These are phyloP conservation scores for Scaptomyza reducta DNA, from an alignment of 2,888 invertebrate species.

Conservation along the genomic window DNA sequence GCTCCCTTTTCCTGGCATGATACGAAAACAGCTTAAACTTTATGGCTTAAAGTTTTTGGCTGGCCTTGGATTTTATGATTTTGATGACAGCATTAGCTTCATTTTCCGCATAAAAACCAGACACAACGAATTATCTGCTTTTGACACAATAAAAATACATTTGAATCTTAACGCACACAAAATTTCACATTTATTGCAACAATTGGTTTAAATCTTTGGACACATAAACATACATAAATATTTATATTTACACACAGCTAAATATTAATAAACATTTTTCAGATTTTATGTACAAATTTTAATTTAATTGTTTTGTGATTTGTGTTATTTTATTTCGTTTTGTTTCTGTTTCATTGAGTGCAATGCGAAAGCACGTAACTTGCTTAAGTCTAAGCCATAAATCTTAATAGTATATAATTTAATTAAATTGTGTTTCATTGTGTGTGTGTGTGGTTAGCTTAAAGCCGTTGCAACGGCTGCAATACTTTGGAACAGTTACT, in stretches of 20 bases:
- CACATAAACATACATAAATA: slow-evolving; percentile 20
- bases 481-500: slow-evolving; percentile 55
- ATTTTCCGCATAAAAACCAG: not conserved
- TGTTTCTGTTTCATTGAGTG: not conserved
- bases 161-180: slow-evolving; percentile 45
- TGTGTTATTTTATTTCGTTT: too few relatives aligned
- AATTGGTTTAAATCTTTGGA: slow-evolving; percentile 47
- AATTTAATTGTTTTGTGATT: slow-evolving; percentile 20
- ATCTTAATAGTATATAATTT: slow-evolving; percentile 30
- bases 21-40: slow-evolving; percentile 22
- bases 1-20: slow-evolving; percentile 42
- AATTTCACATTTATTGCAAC: slow-evolving; percentile 63
- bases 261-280: slow-evolving; percentile 44
- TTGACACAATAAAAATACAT: slow-evolving; percentile 21
- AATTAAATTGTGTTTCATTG: slow-evolving; percentile 23
- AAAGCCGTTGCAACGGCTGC: slow-evolving; percentile 68
- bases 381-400: slow-evolving; percentile 26
- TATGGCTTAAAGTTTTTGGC: slow-evolving; percentile 40
- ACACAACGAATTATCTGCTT: not conserved
- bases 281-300: slow-evolving; percentile 20
- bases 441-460: slow-evolving; percentile 45
- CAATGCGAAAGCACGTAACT: slow-evolving; percentile 25
- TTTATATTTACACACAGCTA: slow-evolving; percentile 57
- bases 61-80: too few relatives aligned
- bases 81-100: not conserved